Evolutionary conservation across 2,113 vertebrate genomes (phyloP).

Genomic region (Podiceps cristatus): DNA sequence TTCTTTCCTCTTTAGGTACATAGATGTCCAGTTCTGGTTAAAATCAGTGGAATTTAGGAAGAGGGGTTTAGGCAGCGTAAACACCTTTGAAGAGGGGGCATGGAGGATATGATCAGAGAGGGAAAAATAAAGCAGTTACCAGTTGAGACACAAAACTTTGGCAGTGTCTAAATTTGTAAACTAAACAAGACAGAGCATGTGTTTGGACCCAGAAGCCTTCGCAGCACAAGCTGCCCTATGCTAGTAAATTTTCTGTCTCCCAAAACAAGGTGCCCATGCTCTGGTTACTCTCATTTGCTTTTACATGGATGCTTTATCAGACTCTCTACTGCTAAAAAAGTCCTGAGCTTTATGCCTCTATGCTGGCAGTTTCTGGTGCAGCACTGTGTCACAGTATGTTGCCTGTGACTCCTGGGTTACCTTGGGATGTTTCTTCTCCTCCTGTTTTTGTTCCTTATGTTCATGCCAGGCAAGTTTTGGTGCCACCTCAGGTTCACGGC

Average conservation of each 20-base stretch:
- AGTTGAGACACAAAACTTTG: not conserved
- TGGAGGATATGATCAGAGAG: not conserved
- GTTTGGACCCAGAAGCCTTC: not conserved
- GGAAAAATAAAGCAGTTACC: not conserved
- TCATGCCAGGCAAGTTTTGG: not conserved
- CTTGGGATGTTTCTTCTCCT: not conserved
- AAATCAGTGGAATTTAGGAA: not conserved
- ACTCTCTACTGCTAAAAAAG: not conserved
- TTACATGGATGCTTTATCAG: not conserved
- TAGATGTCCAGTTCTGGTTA: not conserved
- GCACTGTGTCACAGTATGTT: not conserved
- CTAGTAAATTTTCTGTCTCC: not conserved
- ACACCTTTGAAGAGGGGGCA: not conserved
- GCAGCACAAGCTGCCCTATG: not conserved
- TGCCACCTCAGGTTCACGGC: not conserved
- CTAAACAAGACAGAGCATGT: not conserved
- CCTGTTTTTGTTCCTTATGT: not conserved
- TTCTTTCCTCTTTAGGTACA: not conserved
- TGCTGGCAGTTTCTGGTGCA: not conserved
- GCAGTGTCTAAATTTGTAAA: not conserved
- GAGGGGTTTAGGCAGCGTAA: not conserved
- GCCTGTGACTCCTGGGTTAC: not conserved
- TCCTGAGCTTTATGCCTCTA: not conserved
- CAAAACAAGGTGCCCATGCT: not conserved
- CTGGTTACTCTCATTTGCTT: not conserved